Evolutionary conservation across 2,797 vertebrate species (phyloP).

Genomic region (Falco berigora): DNA sequence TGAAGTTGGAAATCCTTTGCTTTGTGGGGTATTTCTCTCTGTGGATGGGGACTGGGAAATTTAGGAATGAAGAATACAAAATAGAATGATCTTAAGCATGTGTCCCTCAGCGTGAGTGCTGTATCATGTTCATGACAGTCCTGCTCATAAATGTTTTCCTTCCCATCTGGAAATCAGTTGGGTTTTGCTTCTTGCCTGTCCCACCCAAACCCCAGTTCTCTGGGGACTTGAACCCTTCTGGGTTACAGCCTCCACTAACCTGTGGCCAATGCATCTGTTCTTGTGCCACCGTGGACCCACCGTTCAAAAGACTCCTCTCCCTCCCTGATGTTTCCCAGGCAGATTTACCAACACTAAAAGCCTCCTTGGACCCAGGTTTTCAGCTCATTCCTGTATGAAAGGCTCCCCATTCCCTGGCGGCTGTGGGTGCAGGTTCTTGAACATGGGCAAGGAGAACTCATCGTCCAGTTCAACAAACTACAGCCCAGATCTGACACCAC

Average conservation of each 20-base stretch:
- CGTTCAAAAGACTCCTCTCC: not conserved
- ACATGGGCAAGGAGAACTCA: not conserved
- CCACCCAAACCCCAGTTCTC: not conserved
- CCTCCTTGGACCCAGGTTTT: not conserved
- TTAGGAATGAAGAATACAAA: not conserved
- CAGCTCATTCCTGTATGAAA: not conserved
- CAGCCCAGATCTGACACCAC: not conserved
- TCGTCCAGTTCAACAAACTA: not conserved
- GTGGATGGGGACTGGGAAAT: not conserved
- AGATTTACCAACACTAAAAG: not conserved
- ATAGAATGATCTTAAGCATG: not conserved
- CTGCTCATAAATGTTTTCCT: not conserved
- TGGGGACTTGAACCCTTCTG: not conserved
- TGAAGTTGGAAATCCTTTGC: not conserved
- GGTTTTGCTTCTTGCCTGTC: not conserved
- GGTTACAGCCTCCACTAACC: not conserved
- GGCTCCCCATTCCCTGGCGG: not conserved
- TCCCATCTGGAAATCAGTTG: not conserved
- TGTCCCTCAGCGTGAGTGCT: not conserved
- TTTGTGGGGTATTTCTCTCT: not conserved
- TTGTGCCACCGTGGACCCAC: not conserved
- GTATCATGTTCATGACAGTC: not conserved
- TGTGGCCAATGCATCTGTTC: not conserved
- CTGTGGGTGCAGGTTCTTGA: not conserved
- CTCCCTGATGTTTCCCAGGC: not conserved